phyloP scores from a whole-genome alignment of 2,113 vertebrate species.

The Monopterus albus region DNA sequence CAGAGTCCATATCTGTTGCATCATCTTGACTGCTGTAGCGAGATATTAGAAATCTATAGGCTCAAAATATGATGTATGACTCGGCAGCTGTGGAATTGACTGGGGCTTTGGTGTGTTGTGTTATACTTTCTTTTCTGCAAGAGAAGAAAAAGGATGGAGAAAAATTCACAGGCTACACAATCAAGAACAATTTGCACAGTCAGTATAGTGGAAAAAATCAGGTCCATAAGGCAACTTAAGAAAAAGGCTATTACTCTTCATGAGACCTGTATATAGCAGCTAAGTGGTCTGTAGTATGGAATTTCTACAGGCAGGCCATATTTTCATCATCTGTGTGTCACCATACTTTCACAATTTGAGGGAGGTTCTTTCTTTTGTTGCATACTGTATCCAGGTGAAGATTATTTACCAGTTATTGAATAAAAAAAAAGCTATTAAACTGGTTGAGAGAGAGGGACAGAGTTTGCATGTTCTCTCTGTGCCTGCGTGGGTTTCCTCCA shows the following conservation, averaged over 20 bases:
- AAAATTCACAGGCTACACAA: constrained; percentile 35
- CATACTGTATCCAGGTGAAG: too few species aligned
- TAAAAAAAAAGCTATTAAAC: too few species aligned
- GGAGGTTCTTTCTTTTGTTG: too few species aligned
- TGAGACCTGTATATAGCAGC: constrained; percentile 45
- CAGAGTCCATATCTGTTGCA: constrained; percentile 72
- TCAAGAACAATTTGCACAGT: constrained; percentile 75
- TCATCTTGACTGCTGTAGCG: constrained; percentile 72
- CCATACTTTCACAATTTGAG: constrained; percentile 9
- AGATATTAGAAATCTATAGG: constrained; percentile 80
- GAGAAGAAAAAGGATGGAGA: constrained; percentile 4
- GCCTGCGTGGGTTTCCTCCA: too few species aligned
- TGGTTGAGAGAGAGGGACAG: too few species aligned
- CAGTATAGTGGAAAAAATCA: constrained; percentile 71
- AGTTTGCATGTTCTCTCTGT: too few species aligned
- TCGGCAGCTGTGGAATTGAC: constrained; percentile 49
- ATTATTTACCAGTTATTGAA: too few species aligned
- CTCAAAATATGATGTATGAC: constrained; percentile 73
- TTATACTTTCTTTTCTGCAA: constrained; percentile 37
- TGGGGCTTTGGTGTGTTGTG: constrained; percentile 50
- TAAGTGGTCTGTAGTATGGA: constrained; percentile 28
- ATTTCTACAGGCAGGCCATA: constrained; percentile 34
- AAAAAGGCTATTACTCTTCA: constrained; percentile 64
- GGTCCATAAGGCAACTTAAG: constrained; percentile 57
- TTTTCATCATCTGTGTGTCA: constrained; percentile 42